Evolutionary conservation across 2,113 vertebrate genomes (phyloP), one percentile per base, ranked within the genome.

Genomic region (Lagopus leucura): DNA sequence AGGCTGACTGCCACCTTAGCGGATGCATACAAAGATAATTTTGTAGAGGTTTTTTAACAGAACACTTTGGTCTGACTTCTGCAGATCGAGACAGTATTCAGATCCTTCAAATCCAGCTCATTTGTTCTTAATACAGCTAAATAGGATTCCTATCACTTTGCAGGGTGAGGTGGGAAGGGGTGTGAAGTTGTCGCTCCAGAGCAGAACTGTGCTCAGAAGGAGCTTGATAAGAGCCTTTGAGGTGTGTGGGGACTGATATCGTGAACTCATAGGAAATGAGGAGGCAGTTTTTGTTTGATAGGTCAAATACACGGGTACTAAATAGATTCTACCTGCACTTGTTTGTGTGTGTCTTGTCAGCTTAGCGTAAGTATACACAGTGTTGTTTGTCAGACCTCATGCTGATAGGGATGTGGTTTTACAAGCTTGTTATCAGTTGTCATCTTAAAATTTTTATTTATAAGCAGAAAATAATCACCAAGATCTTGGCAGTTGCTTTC

Each of bases 61-160:
- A 81, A 65, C 17, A 8, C 16, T 84, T 81, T 87, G 25, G 52
- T 77, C 81, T 89, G 74, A 38, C 66, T 86, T 38, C 52, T 69
- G 90, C 47, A 64, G 73, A 48, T 86, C 71, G 73, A 72, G 80
- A 9, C 75, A 65, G 90, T 54, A 81, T 95, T 93, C 95, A 90
- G 65, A 90, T 88, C 43, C 69, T 83, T 86, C 80, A 92, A 95
- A 10, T 52, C 43, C 57, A 36, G 88, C 76, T 96, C 73, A 67
- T 86, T 93, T 92, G 82, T 20, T 86, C 76, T 93, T 95, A 94
- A 88, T 94, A 45, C 88, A 72, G 65, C 43, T 93, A 92, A 94
- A 60, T 65, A 91, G 93, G 88, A 90, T 95, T 96, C 27, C 19
- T 81, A 57, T 86, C 83, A 21, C 60, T 94, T 88, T 93, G 79